Evolutionary conservation across 1,140 invertebrate species (phyloP).

Genomic region (Phortica variegata): DNA sequence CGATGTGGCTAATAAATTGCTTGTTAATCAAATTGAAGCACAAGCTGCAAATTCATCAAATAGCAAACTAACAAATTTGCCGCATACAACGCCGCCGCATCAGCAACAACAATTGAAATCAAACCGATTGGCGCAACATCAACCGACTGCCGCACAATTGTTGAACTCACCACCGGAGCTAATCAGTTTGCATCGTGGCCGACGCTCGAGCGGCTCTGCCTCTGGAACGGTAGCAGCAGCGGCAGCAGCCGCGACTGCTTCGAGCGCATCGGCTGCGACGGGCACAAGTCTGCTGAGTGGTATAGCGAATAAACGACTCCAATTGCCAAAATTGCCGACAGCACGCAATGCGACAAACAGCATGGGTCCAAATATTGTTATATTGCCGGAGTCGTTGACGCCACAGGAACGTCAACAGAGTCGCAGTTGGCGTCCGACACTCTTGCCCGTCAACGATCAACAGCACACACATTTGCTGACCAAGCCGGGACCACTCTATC

Average conservation of each 20-base stretch:
- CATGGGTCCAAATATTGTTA: constrained; percentile 48
- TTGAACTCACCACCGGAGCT: constrained; percentile 47
- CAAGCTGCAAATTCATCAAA: constrained; percentile 3
- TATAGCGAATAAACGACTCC: constrained; percentile 20
- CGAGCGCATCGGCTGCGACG: constrained; percentile 1
- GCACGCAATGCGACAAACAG: constrained; percentile 59
- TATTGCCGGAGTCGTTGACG: constrained; percentile 45
- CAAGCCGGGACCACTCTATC: constrained; percentile 59
- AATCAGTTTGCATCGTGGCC: constrained; percentile 39
- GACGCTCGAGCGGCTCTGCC: constrained; percentile 20
- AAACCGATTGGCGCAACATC: too few species aligned
- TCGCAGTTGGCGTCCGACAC: constrained; percentile 68
- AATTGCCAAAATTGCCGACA: constrained; percentile 34
- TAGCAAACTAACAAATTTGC: neutral
- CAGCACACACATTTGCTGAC: constrained; percentile 42
- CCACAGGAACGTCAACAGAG: constrained; percentile 49
- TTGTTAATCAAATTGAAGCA: constrained; percentile 16
- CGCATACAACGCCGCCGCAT: neutral
- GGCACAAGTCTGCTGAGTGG: constrained; percentile 12
- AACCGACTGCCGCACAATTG: constrained; percentile 23
- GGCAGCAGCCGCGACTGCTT: neutral
- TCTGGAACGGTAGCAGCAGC: neutral
- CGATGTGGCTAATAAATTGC: constrained; percentile 35
- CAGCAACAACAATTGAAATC: neutral
- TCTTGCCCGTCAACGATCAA: constrained; percentile 66